phyloP scores from a whole-genome alignment of 2,797 vertebrate species.

The Amblyopsis hoosieri region DNA sequence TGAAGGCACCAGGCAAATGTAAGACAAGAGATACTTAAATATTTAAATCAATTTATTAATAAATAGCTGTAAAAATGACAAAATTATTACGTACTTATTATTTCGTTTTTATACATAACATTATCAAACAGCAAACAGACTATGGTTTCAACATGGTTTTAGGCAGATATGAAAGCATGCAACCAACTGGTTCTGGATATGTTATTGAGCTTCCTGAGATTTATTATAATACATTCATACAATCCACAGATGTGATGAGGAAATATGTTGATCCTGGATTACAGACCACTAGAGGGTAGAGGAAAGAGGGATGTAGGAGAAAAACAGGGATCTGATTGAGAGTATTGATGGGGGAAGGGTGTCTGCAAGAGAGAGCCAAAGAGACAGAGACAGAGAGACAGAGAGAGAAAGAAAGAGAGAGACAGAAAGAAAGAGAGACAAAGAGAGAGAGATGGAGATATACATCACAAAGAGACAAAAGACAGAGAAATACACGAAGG shows the following conservation, averaged over 20 bases:
- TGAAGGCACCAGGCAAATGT: too few relatives aligned
- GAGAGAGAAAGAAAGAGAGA: constrained; percentile 3
- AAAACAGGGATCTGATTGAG: not conserved
- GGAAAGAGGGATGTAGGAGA: constrained; percentile 19
- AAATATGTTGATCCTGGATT: constrained; percentile 56
- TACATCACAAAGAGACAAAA: constrained; percentile 4
- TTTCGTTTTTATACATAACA: too few relatives aligned
- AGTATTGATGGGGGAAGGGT: not conserved
- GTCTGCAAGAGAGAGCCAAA: not conserved
- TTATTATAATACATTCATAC: constrained; percentile 42
- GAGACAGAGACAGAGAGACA: too few relatives aligned
- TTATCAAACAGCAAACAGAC: constrained; percentile 9
- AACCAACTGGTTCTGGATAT: constrained; percentile 59
- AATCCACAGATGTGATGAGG: constrained; percentile 40
- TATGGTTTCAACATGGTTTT: constrained; percentile 28
- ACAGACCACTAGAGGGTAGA: constrained; percentile 30
- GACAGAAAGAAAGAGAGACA: constrained; percentile 2
- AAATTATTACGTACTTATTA: too few relatives aligned
- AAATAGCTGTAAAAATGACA: too few relatives aligned
- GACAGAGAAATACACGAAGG: constrained; percentile 2
- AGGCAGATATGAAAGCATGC: constrained; percentile 40
- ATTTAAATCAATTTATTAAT: too few relatives aligned
- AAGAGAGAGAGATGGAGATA: constrained; percentile 1
- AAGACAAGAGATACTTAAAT: too few relatives aligned
- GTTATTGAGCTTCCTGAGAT: constrained; percentile 39